phyloP scores from a whole-genome alignment of 2,797 vertebrate species.

The Tokudaia muenninki region DNA sequence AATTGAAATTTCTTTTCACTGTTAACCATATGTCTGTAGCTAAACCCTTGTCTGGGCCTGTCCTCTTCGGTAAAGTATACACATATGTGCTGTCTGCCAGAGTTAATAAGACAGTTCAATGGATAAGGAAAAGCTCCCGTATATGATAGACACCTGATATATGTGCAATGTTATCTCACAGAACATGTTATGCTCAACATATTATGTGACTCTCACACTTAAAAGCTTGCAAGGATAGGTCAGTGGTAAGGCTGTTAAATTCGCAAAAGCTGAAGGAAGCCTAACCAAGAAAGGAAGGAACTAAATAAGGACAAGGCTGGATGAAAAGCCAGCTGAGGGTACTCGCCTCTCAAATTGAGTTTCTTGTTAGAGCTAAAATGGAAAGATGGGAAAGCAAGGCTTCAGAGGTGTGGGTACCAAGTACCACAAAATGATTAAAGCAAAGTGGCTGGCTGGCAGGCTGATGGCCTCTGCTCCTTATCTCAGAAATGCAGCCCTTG shows the following conservation, averaged over 20 bases:
- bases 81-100: not conserved
- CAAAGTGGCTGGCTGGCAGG: conserved; percentile 47
- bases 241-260: not conserved
- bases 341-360: conserved; percentile 27
- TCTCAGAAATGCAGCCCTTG: conserved; percentile 17
- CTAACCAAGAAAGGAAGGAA: conserved; percentile 17
- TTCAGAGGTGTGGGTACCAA: not conserved
- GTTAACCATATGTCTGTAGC: not conserved
- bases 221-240: not conserved
- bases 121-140: not conserved
- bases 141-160: not conserved
- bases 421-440: conserved; percentile 15
- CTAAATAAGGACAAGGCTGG: not conserved
- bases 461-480: not conserved
- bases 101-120: not conserved
- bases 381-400: conserved; percentile 14
- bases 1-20: conserved; percentile 41
- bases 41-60: not conserved
- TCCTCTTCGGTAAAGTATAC: not conserved
- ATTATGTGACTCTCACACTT: not conserved
- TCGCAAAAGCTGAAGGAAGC: not conserved
- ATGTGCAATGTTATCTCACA: not conserved
- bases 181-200: not conserved
- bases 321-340: not conserved
- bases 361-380: conserved; percentile 34